phyloP scores from a whole-genome alignment of 2,797 vertebrate genomes.

The Tarsius wallacei region DNA sequence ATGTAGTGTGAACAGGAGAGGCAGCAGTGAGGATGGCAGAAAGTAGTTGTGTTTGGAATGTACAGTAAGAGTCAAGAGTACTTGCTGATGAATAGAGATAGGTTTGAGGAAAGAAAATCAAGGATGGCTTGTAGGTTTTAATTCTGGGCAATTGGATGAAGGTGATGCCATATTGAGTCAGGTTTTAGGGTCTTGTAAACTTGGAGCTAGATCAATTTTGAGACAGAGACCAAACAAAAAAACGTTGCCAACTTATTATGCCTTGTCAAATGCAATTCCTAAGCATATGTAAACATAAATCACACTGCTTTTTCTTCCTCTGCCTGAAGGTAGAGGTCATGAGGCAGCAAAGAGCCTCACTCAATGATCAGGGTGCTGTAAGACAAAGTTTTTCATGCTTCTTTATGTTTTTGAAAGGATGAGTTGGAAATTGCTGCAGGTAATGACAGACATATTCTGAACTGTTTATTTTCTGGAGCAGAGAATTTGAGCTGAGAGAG shows the following conservation, averaged over 20 bases:
- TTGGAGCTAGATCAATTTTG: background rate
- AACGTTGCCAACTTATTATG: background rate
- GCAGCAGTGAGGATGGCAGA: background rate
- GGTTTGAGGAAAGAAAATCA: background rate
- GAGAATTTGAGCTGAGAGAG: background rate
- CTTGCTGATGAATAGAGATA: background rate
- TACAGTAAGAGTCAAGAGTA: background rate
- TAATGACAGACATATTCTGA: background rate
- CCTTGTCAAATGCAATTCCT: background rate
- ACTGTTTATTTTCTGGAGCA: background rate
- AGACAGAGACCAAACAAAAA: background rate
- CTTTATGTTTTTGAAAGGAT: background rate
- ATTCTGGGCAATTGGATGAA: background rate
- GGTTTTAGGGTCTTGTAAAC: background rate
- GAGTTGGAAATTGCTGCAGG: background rate
- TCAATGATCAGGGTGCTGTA: background rate
- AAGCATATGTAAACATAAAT: background rate
- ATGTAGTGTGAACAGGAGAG: too few relatives aligned
- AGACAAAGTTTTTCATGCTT: background rate
- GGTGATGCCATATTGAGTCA: background rate
- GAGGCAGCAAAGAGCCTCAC: background rate
- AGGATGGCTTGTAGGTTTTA: background rate
- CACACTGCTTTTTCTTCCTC: background rate
- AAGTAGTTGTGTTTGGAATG: background rate
- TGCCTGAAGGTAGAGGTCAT: background rate